Evolutionary conservation across 1,140 invertebrate genomes (phyloP), one percentile per base, ranked within the genome.

Genomic region (Papilio polytes): DNA sequence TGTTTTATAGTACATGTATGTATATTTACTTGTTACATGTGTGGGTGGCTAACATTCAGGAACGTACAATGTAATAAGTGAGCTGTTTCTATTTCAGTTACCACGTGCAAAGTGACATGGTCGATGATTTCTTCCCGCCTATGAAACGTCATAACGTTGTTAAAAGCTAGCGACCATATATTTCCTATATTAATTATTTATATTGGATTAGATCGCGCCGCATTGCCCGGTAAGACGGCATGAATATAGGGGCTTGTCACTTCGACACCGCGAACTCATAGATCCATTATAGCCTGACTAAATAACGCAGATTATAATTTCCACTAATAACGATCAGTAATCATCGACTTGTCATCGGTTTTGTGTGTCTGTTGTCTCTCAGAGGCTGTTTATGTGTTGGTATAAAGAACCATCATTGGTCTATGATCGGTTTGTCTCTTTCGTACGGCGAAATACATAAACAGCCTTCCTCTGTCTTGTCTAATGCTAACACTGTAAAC

Each of bases 41-140:
- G 59, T 63, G 63, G 26, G 26, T 36, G 51, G 73, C 80, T 80
- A 56, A 74, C 77, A 31, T 41, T 26, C 20, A 31, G 36, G 51
- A 56, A 31, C 22, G 31, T 41, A 74, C 83, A 78, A 84, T 82
- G 81, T 88, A 90, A 84, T 89, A 82, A 85, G 82, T 79, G 83
- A 81, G 82, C 84, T 87, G 85, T 94, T 95, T 94, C 92, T 94
- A 92, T 95, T 95, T 97, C 97, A 98, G 98, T 96, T 98, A 98
- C 96, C 96, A 97, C 95, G 97, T 97, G 96, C 98, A 98, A 96
- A 98, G 97, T 96, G 96, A 97, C 96, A 97, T 98, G 95, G 97
- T 98, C 96, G 97, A 98, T 97, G 98, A 98, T 95, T 97, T 98
- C 94, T 98, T 98, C 96, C 98, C 98, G 91, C 96, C 96, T 92